Conservation (phyloP, 1,140 invertebrate genomes). For the Halotydeus destructor region DNA sequence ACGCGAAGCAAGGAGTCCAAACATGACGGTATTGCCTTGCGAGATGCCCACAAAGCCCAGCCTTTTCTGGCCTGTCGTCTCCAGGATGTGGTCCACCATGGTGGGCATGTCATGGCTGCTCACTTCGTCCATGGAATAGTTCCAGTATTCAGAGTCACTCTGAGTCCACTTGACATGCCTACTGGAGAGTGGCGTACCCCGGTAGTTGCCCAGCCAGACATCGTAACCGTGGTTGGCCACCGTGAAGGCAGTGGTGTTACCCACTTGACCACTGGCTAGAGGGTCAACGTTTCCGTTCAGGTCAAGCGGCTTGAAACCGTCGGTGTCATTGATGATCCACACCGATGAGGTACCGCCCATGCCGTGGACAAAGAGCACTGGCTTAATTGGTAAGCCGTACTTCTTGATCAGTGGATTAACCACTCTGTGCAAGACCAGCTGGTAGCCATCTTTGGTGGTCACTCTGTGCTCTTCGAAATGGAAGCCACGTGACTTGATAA, state of each 20-base stretch:
- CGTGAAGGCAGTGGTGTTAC: slow-evolving; percentile 8
- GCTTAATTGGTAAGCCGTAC: slow-evolving; percentile 13
- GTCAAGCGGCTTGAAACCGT: too few species aligned
- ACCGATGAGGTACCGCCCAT: slow-evolving; percentile 47
- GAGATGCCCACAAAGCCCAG: too few species aligned
- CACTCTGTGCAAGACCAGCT: slow-evolving; percentile 3
- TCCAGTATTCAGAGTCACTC: too few species aligned
- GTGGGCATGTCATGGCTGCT: too few species aligned
- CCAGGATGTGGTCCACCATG: slow-evolving; percentile 24
- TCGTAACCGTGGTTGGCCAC: slow-evolving; percentile 23
- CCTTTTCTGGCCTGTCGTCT: slow-evolving; percentile 31
- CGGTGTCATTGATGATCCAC: too few species aligned
- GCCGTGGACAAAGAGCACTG: slow-evolving; percentile 46
- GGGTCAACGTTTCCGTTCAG: too few species aligned
- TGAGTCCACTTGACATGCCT: slow-evolving; percentile 22
- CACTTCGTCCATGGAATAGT: too few species aligned
- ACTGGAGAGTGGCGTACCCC: slow-evolving; percentile 21
- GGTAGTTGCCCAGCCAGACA: slow-evolving; percentile 23
- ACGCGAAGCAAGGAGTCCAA: slow-evolving; percentile 36
- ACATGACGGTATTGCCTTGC: slow-evolving; percentile 39
- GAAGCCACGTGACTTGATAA: slow-evolving; percentile 11
- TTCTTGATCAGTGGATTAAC: slow-evolving; percentile 4
- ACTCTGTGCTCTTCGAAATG: slow-evolving; percentile 7
- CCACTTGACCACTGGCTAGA: too few species aligned
- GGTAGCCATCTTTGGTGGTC: slow-evolving; percentile 5